phyloP scores from a whole-genome alignment of 92 coral and sea anemone species.

The Epizoanthus fatuus region DNA sequence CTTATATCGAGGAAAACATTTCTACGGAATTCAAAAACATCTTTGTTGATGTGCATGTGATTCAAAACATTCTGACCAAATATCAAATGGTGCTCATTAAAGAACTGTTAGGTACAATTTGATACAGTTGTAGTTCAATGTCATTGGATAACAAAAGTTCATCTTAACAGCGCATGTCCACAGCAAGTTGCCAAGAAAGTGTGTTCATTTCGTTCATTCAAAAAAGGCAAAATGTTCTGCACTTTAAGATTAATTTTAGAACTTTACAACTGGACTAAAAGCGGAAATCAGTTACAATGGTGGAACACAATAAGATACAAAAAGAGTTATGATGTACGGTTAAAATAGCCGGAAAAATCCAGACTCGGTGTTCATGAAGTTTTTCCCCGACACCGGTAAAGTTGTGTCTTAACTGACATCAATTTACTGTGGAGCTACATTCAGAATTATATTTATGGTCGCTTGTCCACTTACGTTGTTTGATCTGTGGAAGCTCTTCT shows the following conservation, averaged over 20 bases:
- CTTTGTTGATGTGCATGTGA: too few relatives aligned
- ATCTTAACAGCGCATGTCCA: background rate
- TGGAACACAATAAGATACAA: slow-evolving; percentile 3
- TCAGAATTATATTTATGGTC: slow-evolving; percentile 30
- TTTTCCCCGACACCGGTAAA: slow-evolving; percentile 18
- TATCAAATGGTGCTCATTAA: too few relatives aligned
- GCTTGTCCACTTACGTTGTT: slow-evolving; percentile 41
- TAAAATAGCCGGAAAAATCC: slow-evolving; percentile 7
- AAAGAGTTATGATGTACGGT: slow-evolving; percentile 7
- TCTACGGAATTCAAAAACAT: too few relatives aligned
- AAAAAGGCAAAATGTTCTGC: slow-evolving; percentile 1
- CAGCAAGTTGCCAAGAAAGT: slow-evolving; percentile 1
- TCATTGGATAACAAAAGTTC: too few relatives aligned
- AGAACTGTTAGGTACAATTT: too few relatives aligned
- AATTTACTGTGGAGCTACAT: slow-evolving; percentile 24
- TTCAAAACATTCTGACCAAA: too few relatives aligned
- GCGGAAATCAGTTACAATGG: slow-evolving; percentile 19
- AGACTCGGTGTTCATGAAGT: slow-evolving; percentile 19
- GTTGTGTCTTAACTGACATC: slow-evolving; percentile 17
- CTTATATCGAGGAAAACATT: too few relatives aligned
- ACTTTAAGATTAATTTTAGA: background rate
- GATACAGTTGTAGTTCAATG: too few relatives aligned
- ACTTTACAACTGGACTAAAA: slow-evolving; percentile 12
- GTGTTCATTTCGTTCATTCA: slow-evolving; percentile 22
- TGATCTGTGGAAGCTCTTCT: too few relatives aligned